These are phyloP conservation scores for Thera britannica DNA, from an alignment of 2,888 invertebrate genomes.

Conservation along the genomic window DNA sequence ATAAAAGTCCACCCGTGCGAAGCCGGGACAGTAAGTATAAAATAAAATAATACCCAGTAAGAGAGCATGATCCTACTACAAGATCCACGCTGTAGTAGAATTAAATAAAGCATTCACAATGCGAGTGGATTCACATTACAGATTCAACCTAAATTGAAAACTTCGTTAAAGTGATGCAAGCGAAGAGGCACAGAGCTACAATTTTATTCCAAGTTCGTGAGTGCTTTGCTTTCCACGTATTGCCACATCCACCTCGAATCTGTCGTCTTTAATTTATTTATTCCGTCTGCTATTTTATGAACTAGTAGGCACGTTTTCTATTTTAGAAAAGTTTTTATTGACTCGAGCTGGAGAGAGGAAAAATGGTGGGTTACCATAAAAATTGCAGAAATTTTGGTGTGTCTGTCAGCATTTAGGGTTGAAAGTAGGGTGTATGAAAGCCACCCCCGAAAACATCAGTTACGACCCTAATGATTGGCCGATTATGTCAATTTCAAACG, in stretches of 20 bases:
- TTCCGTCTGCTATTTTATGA: conserved; percentile 17
- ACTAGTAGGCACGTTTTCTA: background rate
- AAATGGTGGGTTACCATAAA: too few relatives aligned
- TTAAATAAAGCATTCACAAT: background rate
- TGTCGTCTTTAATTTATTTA: conserved; percentile 23
- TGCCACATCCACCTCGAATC: conserved; percentile 11
- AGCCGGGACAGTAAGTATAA: too few relatives aligned
- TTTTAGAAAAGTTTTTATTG: too few relatives aligned
- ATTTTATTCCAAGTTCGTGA: conserved; percentile 29
- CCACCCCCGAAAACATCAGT: too few relatives aligned
- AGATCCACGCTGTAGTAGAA: background rate
- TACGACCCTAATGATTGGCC: too few relatives aligned
- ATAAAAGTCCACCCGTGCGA: too few relatives aligned
- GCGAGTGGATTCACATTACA: conserved; percentile 1
- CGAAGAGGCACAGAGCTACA: conserved; percentile 16
- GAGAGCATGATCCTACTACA: background rate
- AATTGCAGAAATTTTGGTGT: too few relatives aligned
- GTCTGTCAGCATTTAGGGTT: too few relatives aligned
- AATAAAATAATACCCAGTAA: too few relatives aligned
- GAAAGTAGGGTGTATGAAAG: too few relatives aligned
- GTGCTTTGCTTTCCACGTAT: conserved; percentile 19
- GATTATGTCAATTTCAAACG: too few relatives aligned
- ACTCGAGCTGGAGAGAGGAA: too few relatives aligned
- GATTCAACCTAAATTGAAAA: conserved; percentile 13
- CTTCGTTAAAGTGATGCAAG: conserved; percentile 16